Evolutionary conservation across 2,888 invertebrate species (phyloP), one percentile per base, ranked within the genome.

Genomic region (Danaus chrysippus): DNA sequence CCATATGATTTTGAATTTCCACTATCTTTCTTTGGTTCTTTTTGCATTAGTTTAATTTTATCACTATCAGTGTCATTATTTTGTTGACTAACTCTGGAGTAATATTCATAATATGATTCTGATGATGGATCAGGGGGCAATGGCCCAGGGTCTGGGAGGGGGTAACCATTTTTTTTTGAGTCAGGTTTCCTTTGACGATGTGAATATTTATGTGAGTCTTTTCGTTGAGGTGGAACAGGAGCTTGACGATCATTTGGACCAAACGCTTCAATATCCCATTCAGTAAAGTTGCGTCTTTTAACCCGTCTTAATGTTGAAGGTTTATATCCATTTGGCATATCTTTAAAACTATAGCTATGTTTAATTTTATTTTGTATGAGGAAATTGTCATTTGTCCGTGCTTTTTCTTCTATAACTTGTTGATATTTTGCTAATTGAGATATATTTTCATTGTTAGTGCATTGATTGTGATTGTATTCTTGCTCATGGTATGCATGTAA

Each of bases 381-480:
- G 62, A 92, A 81, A 71, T 92, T 91, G 68, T 92, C 87, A 65
- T 93, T 92, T 0, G 87, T 85, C 78, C 88, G 81, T 19, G 91
- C 83, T 65, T 91, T 91, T 74, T 91, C 90, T 76, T 92, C 91
- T 74, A 92, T 92, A 61, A 90, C 92, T 85, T 92, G 92, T 86
- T 93, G 93, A 73, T 93, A 93, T 80, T 93, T 93, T 65, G 93
- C 93, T 78, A 93, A 81, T 74, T 90, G 91, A 69, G 92, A 92
- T 82, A 91, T 80, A 68, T 88, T 88, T 78, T 86, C 83, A 76
- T 75, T 84, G 75, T 86, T 78, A 78, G 82, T 78, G 70, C 81
- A 81, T 65, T 79, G 76, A 59, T 77, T 75, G 70, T 85, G 82
- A 70, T 74, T 76, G 67, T 81, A 84, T 73, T 79, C 83, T 69